A percentile compares a stretch with the other conserved stretches of the same genome.
phyloP scores from a whole-genome alignment of 2,113 vertebrate genomes.

The Centropristis striata region DNA sequence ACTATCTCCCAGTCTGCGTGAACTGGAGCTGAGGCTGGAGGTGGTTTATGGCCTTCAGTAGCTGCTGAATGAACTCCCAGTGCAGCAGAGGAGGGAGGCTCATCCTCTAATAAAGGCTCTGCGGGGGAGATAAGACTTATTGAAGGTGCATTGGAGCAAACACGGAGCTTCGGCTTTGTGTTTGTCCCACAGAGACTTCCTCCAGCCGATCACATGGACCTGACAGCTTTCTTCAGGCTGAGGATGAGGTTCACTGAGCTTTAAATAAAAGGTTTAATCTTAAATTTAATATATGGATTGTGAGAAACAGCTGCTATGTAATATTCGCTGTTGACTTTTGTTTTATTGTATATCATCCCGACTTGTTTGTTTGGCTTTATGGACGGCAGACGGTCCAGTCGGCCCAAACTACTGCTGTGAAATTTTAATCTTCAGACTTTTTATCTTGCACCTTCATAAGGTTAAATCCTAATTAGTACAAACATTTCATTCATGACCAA shows the following conservation, averaged over 20 bases:
- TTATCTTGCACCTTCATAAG: no score
- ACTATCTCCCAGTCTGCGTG: background rate
- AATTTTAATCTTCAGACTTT: no score
- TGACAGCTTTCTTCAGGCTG: background rate
- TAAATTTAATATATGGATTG: conserved; percentile 7
- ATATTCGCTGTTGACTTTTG: conserved; percentile 18
- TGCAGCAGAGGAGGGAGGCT: background rate
- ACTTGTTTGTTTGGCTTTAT: background rate
- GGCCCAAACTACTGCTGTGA: background rate
- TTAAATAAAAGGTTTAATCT: conserved; percentile 17
- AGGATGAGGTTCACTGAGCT: background rate
- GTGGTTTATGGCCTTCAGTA: conserved; percentile 24
- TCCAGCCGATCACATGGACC: conserved; percentile 8
- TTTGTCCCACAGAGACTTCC: background rate
- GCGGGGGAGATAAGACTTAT: conserved; percentile 44
- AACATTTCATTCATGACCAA: no score
- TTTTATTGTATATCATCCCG: background rate
- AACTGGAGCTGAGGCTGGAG: background rate
- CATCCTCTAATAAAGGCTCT: conserved; percentile 9
- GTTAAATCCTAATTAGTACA: no score
- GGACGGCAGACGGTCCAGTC: background rate
- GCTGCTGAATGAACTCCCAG: conserved; percentile 19
- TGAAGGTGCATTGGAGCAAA: conserved; percentile 30
- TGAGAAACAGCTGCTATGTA: background rate
- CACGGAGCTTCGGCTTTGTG: conserved; percentile 21